Evolutionary conservation across 2,797 vertebrate genomes (phyloP).

Genomic region (Platalea minor): DNA sequence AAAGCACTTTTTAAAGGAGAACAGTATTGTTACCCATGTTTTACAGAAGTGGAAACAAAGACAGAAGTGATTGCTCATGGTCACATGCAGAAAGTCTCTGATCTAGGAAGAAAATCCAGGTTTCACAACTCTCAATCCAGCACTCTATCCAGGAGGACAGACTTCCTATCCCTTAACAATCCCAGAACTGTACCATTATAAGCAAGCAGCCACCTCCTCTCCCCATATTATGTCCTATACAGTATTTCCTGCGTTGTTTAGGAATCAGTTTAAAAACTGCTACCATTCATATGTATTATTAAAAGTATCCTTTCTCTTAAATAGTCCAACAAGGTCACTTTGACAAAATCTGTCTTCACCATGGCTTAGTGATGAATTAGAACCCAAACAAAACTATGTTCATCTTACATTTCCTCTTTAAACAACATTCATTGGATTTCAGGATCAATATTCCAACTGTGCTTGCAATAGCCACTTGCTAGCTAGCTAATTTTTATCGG

Average conservation of each 20-base stretch:
- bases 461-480: neutral
- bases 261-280: neutral
- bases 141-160: neutral
- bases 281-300: neutral
- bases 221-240: neutral
- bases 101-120: neutral
- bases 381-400: neutral
- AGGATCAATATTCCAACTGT: neutral
- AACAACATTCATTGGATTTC: neutral
- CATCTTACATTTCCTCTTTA: neutral
- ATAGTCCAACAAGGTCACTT: neutral
- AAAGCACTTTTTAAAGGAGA: neutral
- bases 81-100: neutral
- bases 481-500: neutral
- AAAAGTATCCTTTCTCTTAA: neutral
- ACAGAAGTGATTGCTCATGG: neutral
- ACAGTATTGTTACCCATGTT: neutral
- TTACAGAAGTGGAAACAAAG: neutral
- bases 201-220: neutral
- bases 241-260: neutral
- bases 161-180: neutral
- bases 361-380: neutral
- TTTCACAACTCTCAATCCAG: neutral
- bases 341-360: neutral
- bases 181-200: neutral